Percentiles rank a stretch among this genome's conserved stretches.
Evolutionary conservation across 1,140 invertebrate genomes (phyloP).

Genomic region (Vanessa atalanta): DNA sequence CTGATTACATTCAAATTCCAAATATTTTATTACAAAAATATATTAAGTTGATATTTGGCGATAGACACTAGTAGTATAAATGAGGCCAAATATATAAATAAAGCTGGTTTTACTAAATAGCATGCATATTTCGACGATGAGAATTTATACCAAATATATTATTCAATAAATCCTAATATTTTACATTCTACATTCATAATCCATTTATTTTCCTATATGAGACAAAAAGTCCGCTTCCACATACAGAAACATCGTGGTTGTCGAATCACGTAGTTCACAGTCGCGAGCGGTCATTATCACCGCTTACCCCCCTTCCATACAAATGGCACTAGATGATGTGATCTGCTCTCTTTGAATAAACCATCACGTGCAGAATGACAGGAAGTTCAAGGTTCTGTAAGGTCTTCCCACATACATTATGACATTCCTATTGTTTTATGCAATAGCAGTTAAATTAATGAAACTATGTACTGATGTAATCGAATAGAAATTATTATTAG

Average conservation of each 20-base stretch:
- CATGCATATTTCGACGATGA: no score
- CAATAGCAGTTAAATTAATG: not conserved
- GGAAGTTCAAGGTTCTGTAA: conserved; percentile 53
- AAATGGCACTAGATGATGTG: conserved; percentile 37
- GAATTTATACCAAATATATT: no score
- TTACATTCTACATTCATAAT: no score
- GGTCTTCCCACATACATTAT: conserved; percentile 34
- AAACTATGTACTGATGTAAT: not conserved
- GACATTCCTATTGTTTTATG: conserved; percentile 22
- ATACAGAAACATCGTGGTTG: conserved; percentile 5
- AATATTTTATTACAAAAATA: no score
- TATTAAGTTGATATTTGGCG: no score
- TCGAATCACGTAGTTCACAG: conserved; percentile 37
- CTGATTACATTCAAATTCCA: no score
- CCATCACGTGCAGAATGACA: conserved; percentile 31
- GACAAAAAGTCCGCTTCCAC: conserved; percentile 31
- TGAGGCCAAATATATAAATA: no score
- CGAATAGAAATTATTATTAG: not conserved
- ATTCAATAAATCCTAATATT: no score
- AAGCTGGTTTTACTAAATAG: no score
- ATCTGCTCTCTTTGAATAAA: conserved; percentile 42
- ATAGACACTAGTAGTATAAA: no score
- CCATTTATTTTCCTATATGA: not conserved
- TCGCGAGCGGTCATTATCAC: conserved; percentile 51
- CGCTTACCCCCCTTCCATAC: conserved; percentile 42